phyloP scores from a whole-genome alignment of 1,140 invertebrate species.

The Sesamia nonagrioides region DNA sequence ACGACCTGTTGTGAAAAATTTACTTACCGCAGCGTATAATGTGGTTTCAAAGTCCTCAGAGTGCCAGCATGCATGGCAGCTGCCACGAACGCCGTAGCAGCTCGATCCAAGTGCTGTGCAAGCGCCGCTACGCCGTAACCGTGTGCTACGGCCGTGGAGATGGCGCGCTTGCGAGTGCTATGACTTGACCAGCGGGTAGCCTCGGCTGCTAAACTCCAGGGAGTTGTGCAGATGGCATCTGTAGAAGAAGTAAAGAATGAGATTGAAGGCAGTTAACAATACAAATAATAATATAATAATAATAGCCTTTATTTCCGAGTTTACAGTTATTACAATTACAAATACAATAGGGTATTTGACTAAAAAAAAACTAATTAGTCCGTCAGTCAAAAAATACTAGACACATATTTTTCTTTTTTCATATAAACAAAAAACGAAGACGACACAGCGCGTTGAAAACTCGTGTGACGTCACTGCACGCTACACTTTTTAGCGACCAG shows the following conservation, averaged over 20 bases:
- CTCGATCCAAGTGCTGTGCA: slow-evolving; percentile 95
- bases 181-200: slow-evolving; percentile 70
- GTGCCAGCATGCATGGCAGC: slow-evolving; percentile 94
- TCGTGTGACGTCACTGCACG: too few relatives aligned
- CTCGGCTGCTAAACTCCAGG: slow-evolving; percentile 48
- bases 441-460: too few relatives aligned
- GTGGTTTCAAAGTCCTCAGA: slow-evolving; percentile 94
- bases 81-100: slow-evolving; percentile 94
- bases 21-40: slow-evolving; percentile 90
- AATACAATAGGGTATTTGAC: too few relatives aligned
- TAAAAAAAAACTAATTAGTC: too few relatives aligned
- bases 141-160: slow-evolving; percentile 92
- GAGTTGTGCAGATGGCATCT: background rate
- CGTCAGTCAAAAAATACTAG: background rate
- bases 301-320: too few relatives aligned
- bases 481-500: too few relatives aligned
- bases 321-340: too few relatives aligned
- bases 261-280: background rate
- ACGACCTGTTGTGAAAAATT: background rate
- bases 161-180: slow-evolving; percentile 90
- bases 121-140: slow-evolving; percentile 95
- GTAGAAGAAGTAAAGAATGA: background rate
- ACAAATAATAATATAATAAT: too few relatives aligned
- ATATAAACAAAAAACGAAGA: too few relatives aligned
- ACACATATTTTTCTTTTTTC: too few relatives aligned